A percentile compares a stretch with the other conserved stretches of the same genome.
phyloP scores from a whole-genome alignment of 2,888 invertebrate species.

The Hyposoter dolosus region DNA sequence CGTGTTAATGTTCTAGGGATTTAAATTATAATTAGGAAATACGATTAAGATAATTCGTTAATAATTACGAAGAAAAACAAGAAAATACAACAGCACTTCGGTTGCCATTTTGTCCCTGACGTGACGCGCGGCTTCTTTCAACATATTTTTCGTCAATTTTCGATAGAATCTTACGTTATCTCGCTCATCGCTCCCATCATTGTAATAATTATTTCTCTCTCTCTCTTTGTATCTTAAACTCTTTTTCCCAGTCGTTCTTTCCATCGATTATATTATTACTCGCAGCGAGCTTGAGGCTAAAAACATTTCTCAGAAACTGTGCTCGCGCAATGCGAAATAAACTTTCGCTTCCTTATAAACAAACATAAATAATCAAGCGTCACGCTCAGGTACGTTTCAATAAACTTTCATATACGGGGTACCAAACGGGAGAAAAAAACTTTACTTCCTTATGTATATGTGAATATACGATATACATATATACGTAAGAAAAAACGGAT shows the following conservation, averaged over 20 bases:
- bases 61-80: slow-evolving; percentile 82
- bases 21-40: slow-evolving; percentile 83
- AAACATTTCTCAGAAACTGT: slow-evolving; percentile 39
- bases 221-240: slow-evolving; percentile 8
- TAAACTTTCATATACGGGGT: slow-evolving; percentile 63
- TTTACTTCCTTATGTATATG: slow-evolving; percentile 38
- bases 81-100: slow-evolving; percentile 80
- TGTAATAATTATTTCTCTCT: slow-evolving; percentile 46
- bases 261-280: slow-evolving; percentile 20
- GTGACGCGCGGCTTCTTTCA: slow-evolving; percentile 65
- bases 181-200: slow-evolving; percentile 26
- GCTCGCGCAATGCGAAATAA: slow-evolving; percentile 55
- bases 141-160: slow-evolving; percentile 46
- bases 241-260: slow-evolving; percentile 13
- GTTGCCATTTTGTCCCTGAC: slow-evolving; percentile 71
- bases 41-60: slow-evolving; percentile 82
- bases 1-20: slow-evolving; percentile 77
- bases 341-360: slow-evolving; percentile 43
- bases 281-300: slow-evolving; percentile 22
- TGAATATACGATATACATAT: slow-evolving; percentile 16
- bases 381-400: slow-evolving; percentile 67
- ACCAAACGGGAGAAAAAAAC: slow-evolving; percentile 59
- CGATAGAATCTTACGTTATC: slow-evolving; percentile 43
- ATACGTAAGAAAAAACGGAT: slow-evolving; percentile 49
- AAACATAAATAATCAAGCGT: slow-evolving; percentile 65